Conservation (phyloP, 2,113 vertebrate genomes). For the Colaptes auratus region DNA sequence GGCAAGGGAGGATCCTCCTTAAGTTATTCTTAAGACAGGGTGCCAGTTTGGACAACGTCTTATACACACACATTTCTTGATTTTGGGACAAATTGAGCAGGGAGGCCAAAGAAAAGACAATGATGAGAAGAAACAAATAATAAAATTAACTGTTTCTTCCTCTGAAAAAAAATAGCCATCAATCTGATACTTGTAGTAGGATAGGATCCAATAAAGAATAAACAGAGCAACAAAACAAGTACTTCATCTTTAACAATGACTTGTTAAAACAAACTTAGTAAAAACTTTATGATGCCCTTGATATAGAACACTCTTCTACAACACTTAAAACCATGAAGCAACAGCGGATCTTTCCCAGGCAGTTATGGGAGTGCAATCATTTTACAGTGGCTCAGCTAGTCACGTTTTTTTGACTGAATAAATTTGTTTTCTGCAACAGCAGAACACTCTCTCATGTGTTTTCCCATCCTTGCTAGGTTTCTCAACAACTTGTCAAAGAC, state of each 20-base stretch:
- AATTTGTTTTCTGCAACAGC: not conserved
- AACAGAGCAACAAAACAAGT: conserved; percentile 4
- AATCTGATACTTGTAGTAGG: not conserved
- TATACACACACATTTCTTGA: not conserved
- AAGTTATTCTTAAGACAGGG: not conserved
- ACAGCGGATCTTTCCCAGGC: not conserved
- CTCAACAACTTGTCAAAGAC: not conserved
- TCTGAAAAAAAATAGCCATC: not conserved
- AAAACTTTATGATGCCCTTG: not conserved
- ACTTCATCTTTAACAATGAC: not conserved
- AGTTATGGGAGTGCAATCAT: not conserved
- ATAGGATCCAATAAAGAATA: not conserved
- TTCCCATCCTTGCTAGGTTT: not conserved
- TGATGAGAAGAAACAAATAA: not conserved
- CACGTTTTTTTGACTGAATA: not conserved
- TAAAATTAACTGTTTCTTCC: not conserved
- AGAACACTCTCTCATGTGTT: not conserved
- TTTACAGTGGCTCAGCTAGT: not conserved
- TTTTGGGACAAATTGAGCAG: not conserved
- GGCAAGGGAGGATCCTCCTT: not conserved
- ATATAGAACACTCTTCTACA: not conserved
- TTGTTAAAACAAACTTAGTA: not conserved
- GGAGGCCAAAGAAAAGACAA: not conserved
- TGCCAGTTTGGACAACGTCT: not conserved
- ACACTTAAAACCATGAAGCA: not conserved